Evolutionary conservation across 30 jellyfish, hydroid and myxozoan genomes (phyloP).

Genomic region (Aurelia aurita): DNA sequence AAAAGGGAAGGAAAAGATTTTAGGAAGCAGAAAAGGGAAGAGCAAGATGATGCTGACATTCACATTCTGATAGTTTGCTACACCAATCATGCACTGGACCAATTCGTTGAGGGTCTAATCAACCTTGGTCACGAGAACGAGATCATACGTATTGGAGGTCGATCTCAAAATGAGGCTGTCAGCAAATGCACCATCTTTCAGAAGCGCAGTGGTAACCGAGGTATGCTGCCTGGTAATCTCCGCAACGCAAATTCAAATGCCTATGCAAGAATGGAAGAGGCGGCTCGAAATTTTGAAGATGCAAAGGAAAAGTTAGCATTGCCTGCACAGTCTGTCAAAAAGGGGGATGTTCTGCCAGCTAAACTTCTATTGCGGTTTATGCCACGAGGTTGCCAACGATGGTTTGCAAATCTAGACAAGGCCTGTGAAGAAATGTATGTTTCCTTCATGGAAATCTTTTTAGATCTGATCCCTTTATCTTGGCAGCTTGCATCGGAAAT

Average conservation of each 20-base stretch:
- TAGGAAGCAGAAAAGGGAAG: not conserved
- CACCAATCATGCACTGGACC: slow-evolving; percentile 95
- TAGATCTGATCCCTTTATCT: slow-evolving; percentile 26
- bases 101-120: slow-evolving; percentile 70
- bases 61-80: slow-evolving; percentile 82
- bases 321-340: not conserved
- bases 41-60: not conserved
- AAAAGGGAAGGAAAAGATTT: not conserved
- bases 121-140: slow-evolving; percentile 60
- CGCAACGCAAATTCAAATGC: not conserved
- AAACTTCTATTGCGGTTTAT: not conserved
- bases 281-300: not conserved
- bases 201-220: not conserved
- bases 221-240: not conserved
- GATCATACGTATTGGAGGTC: slow-evolving; percentile 80
- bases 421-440: not conserved
- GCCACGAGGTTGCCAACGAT: not conserved
- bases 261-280: not conserved
- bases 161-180: slow-evolving; percentile 70
- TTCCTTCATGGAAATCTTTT: slow-evolving; percentile 35
- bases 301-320: not conserved
- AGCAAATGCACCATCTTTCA: slow-evolving; percentile 13
- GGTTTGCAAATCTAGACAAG: not conserved
- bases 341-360: not conserved
- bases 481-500: not conserved